A percentile compares a stretch with the other conserved stretches of the same genome.
Evolutionary conservation across 2,888 invertebrate genomes (phyloP).

Genomic region (Creontiades dilutus): DNA sequence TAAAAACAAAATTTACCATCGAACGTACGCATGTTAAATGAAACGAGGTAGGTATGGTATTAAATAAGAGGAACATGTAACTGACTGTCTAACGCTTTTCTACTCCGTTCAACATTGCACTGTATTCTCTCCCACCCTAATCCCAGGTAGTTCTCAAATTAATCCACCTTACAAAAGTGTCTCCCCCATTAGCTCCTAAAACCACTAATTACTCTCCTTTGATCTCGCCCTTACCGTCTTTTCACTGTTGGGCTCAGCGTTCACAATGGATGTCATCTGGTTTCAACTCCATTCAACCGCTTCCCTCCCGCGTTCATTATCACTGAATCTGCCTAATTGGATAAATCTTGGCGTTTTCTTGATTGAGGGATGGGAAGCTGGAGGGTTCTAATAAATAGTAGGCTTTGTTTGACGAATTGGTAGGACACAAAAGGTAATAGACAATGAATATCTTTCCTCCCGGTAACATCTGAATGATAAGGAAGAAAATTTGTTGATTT

Average conservation of each 20-base stretch:
- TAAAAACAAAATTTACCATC: too few relatives aligned
- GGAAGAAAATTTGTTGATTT: too few relatives aligned
- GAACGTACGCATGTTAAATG: too few relatives aligned
- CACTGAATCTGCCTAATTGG: background rate
- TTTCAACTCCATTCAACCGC: background rate
- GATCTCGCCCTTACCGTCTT: background rate
- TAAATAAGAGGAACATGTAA: too few relatives aligned
- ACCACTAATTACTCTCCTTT: background rate
- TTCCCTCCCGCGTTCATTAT: background rate
- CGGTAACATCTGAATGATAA: too few relatives aligned
- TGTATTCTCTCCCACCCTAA: background rate
- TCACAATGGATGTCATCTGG: constrained; percentile 1
- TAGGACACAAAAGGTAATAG: too few relatives aligned
- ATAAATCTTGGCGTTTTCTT: background rate
- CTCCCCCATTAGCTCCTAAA: background rate
- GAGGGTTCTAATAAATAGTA: background rate
- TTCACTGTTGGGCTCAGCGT: background rate
- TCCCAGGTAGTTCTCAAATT: background rate
- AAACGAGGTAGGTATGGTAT: too few relatives aligned
- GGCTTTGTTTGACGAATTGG: background rate
- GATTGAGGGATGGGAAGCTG: too few relatives aligned
- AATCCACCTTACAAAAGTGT: background rate
- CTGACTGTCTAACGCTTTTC: too few relatives aligned
- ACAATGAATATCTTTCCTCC: too few relatives aligned
- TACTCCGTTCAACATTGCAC: background rate